Evolutionary conservation across 2,113 vertebrate genomes (phyloP), one percentile per base, ranked within the genome.

Genomic region (Paramormyrops kingsleyae): DNA sequence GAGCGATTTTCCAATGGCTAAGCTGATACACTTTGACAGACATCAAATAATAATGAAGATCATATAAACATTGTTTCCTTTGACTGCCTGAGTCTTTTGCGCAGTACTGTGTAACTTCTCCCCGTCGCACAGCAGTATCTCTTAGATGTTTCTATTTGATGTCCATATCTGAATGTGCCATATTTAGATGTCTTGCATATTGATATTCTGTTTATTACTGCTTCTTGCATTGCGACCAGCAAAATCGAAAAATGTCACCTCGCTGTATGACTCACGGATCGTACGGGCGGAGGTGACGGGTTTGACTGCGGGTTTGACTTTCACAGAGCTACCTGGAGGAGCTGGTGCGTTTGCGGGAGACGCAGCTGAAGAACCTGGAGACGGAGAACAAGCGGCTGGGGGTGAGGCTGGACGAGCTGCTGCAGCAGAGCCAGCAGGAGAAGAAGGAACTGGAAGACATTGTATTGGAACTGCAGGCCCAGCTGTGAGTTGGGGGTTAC

Each of bases 351-450:
- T 94, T 99, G 93, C 96, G 98, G 74, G 98, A 99, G 94, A 98
- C 98, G 0, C 98, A 99, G 96, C 96, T 99, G 91, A 99, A 99
- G 95, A 98, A 98, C 90, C 94, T 98, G 91, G 98, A 99, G 94
- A 96, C 95, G 0, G 98, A 99, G 94, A 99, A 98, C 96, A 98
- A 98, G 94, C 92, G 95, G 59, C 95, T 99, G 91, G 96, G 97
- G 91, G 92, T 96, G 59, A 96, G 97, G 50, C 96, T 99, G 95
- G 97, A 98, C 90, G 98, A 99, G 92, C 96, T 97, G 90, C 94
- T 95, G 0, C 95, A 96, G 53, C 98, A 99, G 95, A 96, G 97
- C 93, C 97, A 97, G 91, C 96, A 97, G 87, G 98, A 99, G 96
- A 99, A 99, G 95, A 96, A 97, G 90, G 98, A 99, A 93, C 96